Base-by-base conservation (phyloP, 2,888 invertebrate species). In the Nasonia oneida region DNA sequence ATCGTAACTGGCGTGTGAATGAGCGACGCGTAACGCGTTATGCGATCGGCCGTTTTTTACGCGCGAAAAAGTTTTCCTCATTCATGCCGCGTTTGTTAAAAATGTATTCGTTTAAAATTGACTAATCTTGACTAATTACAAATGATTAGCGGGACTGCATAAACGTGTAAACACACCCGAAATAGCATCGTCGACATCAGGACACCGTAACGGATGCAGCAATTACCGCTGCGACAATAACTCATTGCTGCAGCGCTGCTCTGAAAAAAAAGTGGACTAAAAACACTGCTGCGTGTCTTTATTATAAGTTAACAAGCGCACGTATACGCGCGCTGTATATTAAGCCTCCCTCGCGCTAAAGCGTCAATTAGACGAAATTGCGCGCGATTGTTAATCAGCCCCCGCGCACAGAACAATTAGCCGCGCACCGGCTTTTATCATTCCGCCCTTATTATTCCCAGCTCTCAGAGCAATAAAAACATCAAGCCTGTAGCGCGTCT, bases 311-410 rank as follows among this genome's bases (percentile, higher is more conserved):
- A 61, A 61, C n/a, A n/a, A 61, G 57, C 57, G 57, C 18, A 61
- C 57, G n/a, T 61, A 8, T 2, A 29, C 8, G n/a, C 33, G 14
- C 33, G 3, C 33, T 23, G 10, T n/a, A 57, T 57, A 57, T 57
- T 57, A 57, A 29, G 29, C 33, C 8, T 67, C 67, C 29, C 29
- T 29, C 29, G 12, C 53, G 29, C 67, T 67, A 67, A 67, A 67
- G 67, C 33, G 33, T 33, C 67, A 67, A 67, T 67, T 67, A 67
- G 23, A 67, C 4, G 57, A 67, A 67, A 67, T 67, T 67, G 67
- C 67, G 67, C 67, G 33, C 67, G 29, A 67, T 67, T 67, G 33
- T 67, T 67, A 67, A 67, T 67, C 67, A 67, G 29, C 4, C 67
- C 33, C 67, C 1, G 39, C 4, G 18, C 37, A n/a, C n/a, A 23